Percentiles rank a stretch among this genome's conserved stretches.
Evolutionary conservation across 2,113 vertebrate species (phyloP).

Genomic region (Psittacara wagleri): DNA sequence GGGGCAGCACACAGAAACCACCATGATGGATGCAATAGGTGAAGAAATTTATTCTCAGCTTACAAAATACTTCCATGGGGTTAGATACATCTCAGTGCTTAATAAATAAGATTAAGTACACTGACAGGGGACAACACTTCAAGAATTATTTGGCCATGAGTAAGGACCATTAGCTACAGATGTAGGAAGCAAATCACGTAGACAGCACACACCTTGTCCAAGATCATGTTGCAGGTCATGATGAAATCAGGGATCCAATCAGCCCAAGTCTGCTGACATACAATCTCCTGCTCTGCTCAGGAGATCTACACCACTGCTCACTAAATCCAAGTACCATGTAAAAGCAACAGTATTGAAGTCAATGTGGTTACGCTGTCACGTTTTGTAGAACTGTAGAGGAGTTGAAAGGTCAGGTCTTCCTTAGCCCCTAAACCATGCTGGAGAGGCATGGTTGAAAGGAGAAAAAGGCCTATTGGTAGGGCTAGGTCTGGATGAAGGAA

Average conservation of each 20-base stretch:
- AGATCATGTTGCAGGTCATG: not conserved
- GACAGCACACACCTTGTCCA: not conserved
- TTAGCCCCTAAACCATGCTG: not conserved
- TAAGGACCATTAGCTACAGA: constrained; percentile 26
- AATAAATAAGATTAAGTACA: constrained; percentile 13
- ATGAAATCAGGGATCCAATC: not conserved
- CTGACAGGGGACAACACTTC: not conserved
- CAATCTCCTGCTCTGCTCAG: not conserved
- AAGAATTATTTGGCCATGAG: not conserved
- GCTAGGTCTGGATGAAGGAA: not conserved
- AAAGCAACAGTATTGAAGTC: not conserved
- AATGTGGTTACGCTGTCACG: fast-evolving
- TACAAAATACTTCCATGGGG: not conserved
- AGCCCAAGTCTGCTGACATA: not conserved
- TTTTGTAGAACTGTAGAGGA: not conserved
- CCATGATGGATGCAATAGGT: fast-evolving
- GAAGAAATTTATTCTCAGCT: not conserved
- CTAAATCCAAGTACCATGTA: not conserved
- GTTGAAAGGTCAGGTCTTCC: not conserved
- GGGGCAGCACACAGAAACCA: not conserved
- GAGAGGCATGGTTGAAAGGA: not conserved
- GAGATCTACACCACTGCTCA: not conserved
- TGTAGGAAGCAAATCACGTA: not conserved
- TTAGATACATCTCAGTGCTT: not conserved
- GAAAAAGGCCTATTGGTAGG: not conserved